phyloP scores from a whole-genome alignment of 2,888 invertebrate genomes.

The Limenitis camilla region DNA sequence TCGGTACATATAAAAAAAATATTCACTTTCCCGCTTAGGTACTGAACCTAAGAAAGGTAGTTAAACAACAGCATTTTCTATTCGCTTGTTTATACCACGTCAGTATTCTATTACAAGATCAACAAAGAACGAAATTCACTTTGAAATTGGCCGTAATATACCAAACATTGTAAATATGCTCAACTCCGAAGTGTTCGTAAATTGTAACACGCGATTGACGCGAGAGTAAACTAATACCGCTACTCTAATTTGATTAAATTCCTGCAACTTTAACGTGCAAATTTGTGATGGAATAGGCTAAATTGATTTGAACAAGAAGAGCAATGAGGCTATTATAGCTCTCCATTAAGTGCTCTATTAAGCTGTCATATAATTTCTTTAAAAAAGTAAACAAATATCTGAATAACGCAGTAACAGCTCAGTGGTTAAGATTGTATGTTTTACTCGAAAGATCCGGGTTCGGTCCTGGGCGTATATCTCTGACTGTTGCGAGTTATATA shows the following conservation, averaged over 20 bases:
- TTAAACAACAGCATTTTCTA: no score
- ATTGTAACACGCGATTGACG: constrained; percentile 25
- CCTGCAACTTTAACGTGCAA: constrained; percentile 27
- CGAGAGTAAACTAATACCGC: constrained; percentile 26
- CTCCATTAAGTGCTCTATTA: constrained; percentile 27
- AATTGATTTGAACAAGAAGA: constrained; percentile 36
- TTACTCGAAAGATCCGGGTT: no score
- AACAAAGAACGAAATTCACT: constrained; percentile 3
- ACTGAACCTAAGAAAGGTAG: no score
- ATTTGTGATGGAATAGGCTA: constrained; percentile 32
- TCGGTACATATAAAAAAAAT: no score
- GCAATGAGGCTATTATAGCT: constrained; percentile 37
- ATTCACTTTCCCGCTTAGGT: no score
- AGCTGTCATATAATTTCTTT: no score
- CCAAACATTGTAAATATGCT: constrained; percentile 18
- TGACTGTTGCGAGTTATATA: no score
- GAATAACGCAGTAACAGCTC: no score
- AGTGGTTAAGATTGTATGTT: no score
- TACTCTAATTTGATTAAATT: constrained; percentile 28
- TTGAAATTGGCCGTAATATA: constrained; percentile 4
- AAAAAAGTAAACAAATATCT: no score
- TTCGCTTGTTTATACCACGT: background rate
- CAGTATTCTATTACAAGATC: background rate
- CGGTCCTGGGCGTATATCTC: no score
- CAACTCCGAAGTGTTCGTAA: constrained; percentile 16